Evolutionary conservation across 2,888 invertebrate genomes (phyloP), one percentile per base, ranked within the genome.

Genomic region (Portevinia maculata): DNA sequence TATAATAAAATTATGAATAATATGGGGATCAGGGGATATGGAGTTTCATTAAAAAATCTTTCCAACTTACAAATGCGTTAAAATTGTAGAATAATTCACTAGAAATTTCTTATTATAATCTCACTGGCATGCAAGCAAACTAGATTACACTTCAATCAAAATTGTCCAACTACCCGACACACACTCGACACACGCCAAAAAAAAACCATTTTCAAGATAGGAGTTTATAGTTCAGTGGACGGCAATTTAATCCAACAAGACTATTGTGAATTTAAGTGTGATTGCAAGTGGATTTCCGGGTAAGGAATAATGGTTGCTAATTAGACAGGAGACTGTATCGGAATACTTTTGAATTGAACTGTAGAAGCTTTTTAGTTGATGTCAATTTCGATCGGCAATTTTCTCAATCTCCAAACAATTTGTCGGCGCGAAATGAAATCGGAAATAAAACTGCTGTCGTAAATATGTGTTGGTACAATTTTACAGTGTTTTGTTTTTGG

Each of bases 61-160:
- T 60, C 7, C 7, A 70, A 81, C 81, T 81, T 81, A 81, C 81
- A 81, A 81, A 76, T 70, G 70, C 76, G 50, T 81, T 76, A 32
- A 70, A 76, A 48, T 76, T 48, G 70, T 70, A 64, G 81, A 81
- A 76, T 46, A 75, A 39, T 81, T 81, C 59, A 81, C 81, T 81
- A 53, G 76, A 81, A 73, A 71, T 76, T 81, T 48, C n/a, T 75
- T 59, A 75, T 60, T 76, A 71, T 65, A 81, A 81, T 81, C 81
- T 37, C 81, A 76, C 70, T 76, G 76, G 71, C 70, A 81, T 76
- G 81, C 81, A 81, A 65, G 70, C 60, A 71, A 81, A 75, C 81
- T 70, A 81, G 81, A 81, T 76, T 76, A 81, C 76, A 81, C 81
- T 81, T 76, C 81, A 75, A 81, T 81, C 75, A 81, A 81, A 81